A percentile compares a stretch with the other conserved stretches of the same genome.
phyloP scores from a whole-genome alignment of 2,888 invertebrate genomes.

The Argyresthia albistria region DNA sequence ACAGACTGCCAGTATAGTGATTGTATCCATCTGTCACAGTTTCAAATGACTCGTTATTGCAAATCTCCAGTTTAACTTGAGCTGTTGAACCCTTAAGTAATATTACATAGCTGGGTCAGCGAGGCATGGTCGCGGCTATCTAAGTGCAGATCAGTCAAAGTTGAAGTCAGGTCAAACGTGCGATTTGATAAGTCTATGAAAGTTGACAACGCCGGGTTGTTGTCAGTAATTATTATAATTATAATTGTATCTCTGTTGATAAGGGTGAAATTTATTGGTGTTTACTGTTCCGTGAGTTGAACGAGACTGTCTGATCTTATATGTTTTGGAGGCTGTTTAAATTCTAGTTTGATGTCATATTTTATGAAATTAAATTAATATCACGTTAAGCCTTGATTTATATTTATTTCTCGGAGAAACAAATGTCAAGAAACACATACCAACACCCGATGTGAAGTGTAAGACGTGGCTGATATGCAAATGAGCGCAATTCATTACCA shows the following conservation, averaged over 20 bases:
- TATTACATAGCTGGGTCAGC: conserved; percentile 4
- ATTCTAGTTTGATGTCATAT: too few species aligned
- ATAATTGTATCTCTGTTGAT: conserved; percentile 30
- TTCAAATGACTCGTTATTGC: conserved; percentile 18
- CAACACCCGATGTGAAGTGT: neutral
- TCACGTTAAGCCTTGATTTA: neutral
- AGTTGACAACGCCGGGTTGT: conserved; percentile 41
- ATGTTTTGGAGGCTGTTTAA: too few species aligned
- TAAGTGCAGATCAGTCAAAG: conserved; percentile 48
- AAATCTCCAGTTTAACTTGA: conserved; percentile 22
- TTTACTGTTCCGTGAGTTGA: conserved; percentile 1
- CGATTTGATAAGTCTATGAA: conserved; percentile 30
- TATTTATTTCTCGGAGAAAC: neutral
- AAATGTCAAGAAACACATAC: neutral
- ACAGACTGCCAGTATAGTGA: conserved; percentile 11
- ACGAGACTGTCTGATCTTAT: too few species aligned
- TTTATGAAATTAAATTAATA: neutral
- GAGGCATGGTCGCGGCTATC: conserved; percentile 27
- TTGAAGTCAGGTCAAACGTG: conserved; percentile 38
- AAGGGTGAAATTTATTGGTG: conserved; percentile 1
- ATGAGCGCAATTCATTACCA: conserved; percentile 9
- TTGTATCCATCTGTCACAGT: conserved; percentile 37
- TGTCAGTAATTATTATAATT: conserved; percentile 24
- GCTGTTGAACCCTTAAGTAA: conserved; percentile 9
- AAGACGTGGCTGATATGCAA: conserved; percentile 8